Evolutionary conservation across 2,888 invertebrate species (phyloP).

Genomic region (Dione vanillae): DNA sequence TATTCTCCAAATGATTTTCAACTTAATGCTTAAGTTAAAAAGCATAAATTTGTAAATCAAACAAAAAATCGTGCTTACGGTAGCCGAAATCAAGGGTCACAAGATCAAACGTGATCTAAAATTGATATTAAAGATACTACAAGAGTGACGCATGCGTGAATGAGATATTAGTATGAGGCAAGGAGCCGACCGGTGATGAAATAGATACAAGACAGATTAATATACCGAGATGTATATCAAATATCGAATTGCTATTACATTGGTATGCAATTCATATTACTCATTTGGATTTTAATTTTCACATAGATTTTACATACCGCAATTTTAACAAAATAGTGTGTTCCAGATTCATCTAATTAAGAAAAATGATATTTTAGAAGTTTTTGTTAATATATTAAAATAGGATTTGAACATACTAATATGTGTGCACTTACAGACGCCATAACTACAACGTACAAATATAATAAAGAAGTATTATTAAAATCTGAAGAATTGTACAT

Average conservation of each 20-base stretch:
- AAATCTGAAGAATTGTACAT: background rate
- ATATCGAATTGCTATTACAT: slow-evolving; percentile 40
- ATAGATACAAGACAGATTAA: slow-evolving; percentile 39
- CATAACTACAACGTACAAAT: background rate
- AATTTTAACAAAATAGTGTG: background rate
- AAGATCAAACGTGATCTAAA: slow-evolving; percentile 81
- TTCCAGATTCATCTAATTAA: no score
- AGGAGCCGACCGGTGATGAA: slow-evolving; percentile 56
- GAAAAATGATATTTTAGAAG: background rate
- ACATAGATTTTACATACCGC: no score
- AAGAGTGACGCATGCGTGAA: slow-evolving; percentile 80
- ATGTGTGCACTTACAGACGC: background rate
- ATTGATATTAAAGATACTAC: slow-evolving; percentile 78
- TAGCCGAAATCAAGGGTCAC: slow-evolving; percentile 82
- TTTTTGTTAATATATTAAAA: no score
- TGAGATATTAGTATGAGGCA: slow-evolving; percentile 71
- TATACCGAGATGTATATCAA: slow-evolving; percentile 38
- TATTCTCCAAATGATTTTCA: slow-evolving; percentile 50
- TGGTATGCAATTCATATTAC: slow-evolving; percentile 20
- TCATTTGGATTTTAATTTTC: slow-evolving; percentile 4
- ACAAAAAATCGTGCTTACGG: slow-evolving; percentile 75
- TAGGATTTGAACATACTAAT: background rate
- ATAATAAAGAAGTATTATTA: background rate
- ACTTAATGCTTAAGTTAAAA: slow-evolving; percentile 41
- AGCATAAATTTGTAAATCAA: slow-evolving; percentile 52